Base-by-base conservation (phyloP, 2,113 vertebrate species). In the Oreochromis niloticus region DNA sequence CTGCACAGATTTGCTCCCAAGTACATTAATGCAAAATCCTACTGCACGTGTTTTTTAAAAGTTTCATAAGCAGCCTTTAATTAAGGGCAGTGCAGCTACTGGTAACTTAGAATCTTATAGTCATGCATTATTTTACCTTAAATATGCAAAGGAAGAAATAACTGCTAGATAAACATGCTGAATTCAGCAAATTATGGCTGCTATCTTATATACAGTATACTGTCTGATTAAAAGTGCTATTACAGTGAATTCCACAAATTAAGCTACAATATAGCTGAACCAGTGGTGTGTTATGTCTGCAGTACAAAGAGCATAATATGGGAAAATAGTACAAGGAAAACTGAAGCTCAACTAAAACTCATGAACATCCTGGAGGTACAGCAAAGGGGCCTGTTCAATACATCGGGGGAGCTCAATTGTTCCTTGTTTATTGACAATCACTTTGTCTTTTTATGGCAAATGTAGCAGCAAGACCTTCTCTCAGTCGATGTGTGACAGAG, bases 401-500 rank as follows among this genome's bases (percentile, higher is more conserved):
- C 84, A 91, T 91, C 0, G 84, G 79, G 66, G 85, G 85, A 81
- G 75, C 88, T 91, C 88, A 88, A 94, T 94, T 96, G 95, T 95
- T 91, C 57, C 84, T 73, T 90, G 92, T 94, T 95, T 93, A 93
- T 95, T 95, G 95, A 95, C 90, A 92, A 93, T 95, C 88, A 90
- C 95, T 92, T 95, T 91, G 79, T 93, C 93, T 92, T 92, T 94
- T 93, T 88, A 63, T 91, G 85, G 90, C 63, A 89, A 95, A 95
- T 90, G 82, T 82, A 89, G 83, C 87, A 94, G 91, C 22, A 57
- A 92, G 92, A 88, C 85, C 89, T 87, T 95, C 94, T 95, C 90
- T 90, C 90, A 81, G 88, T 93, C 43, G 85, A 95, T 95, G 94
- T 96, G 96, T 96, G 96, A 97, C 96, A 96, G 92, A 88, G 87